Evolutionary conservation across 2,797 vertebrate species (phyloP).

Genomic region (Sebastiscus tertius): DNA sequence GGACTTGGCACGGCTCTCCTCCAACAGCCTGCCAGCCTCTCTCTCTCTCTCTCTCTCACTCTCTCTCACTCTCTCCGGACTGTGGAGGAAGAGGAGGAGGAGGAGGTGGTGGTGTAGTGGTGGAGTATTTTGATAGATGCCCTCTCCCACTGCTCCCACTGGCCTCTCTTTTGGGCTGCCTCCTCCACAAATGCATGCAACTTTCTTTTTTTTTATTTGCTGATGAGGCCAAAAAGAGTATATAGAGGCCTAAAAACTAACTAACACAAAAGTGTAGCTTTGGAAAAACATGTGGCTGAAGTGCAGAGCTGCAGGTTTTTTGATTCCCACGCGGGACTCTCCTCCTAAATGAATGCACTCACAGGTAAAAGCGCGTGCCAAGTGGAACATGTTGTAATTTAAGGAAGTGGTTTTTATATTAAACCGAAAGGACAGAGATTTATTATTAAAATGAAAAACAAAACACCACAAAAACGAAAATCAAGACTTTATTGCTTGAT

Average conservation of each 20-base stretch:
- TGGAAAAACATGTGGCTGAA: not conserved
- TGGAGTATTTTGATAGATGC: conserved; percentile 78
- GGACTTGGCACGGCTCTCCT: conserved; percentile 79
- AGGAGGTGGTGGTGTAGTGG: conserved; percentile 4
- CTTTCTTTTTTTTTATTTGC: conserved; percentile 37
- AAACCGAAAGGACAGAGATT: not conserved
- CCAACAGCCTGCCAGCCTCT: conserved; percentile 72
- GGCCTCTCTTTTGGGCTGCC: conserved; percentile 43
- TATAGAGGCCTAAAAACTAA: conserved; percentile 36
- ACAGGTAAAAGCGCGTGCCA: conserved; percentile 25
- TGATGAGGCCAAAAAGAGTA: conserved; percentile 57
- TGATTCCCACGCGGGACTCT: conserved; percentile 28
- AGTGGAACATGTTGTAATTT: conserved; percentile 11
- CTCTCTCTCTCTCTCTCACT: conserved; percentile 11
- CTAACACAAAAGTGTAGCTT: conserved; percentile 16
- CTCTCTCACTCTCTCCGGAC: conserved; percentile 63
- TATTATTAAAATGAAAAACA: not conserved
- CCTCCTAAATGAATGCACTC: conserved; percentile 13
- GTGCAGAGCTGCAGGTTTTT: conserved; percentile 5
- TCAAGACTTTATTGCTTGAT: not conserved
- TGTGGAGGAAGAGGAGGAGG: conserved; percentile 47
- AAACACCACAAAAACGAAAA: not conserved
- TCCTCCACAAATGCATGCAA: conserved; percentile 36
- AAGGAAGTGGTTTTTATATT: not conserved
- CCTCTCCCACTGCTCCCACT: conserved; percentile 60